phyloP scores from a whole-genome alignment of 1,140 invertebrate genomes.

The Leptonema lineaticorne region DNA sequence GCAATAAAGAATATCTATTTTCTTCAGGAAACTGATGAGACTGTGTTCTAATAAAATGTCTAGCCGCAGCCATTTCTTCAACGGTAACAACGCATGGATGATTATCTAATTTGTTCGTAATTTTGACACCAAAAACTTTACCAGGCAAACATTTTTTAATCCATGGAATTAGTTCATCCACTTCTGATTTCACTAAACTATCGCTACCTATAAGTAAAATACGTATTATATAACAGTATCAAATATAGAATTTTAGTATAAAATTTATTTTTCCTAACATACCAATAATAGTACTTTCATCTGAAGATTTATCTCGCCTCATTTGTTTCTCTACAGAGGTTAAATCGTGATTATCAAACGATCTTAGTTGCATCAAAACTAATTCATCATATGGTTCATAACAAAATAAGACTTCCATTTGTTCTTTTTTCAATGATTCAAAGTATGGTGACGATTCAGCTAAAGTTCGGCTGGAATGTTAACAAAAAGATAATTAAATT shows the following conservation, averaged over 20 bases:
- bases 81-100: slow-evolving; percentile 95
- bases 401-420: slow-evolving; percentile 92
- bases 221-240: not conserved
- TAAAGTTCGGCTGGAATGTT: slow-evolving; percentile 72
- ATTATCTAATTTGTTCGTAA: slow-evolving; percentile 78
- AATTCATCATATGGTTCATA: slow-evolving; percentile 96
- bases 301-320: slow-evolving; percentile 68
- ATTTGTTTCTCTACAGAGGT: slow-evolving; percentile 95
- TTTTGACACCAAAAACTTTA: slow-evolving; percentile 78
- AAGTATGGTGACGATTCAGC: slow-evolving; percentile 94
- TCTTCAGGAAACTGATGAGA: slow-evolving; percentile 82
- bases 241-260: not conserved
- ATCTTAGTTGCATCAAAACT: slow-evolving; percentile 84
- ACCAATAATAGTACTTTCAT: slow-evolving; percentile 47
- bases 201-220: slow-evolving; percentile 53
- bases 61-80: slow-evolving; percentile 92
- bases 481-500: not conserved
- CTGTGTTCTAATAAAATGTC: slow-evolving; percentile 92
- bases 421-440: slow-evolving; percentile 84
- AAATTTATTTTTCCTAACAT: slow-evolving; percentile 20
- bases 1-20: slow-evolving; percentile 80
- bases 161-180: slow-evolving; percentile 76
- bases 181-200: slow-evolving; percentile 69
- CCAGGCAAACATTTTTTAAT: slow-evolving; percentile 73
- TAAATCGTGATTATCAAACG: slow-evolving; percentile 78